Conservation (phyloP, 2,113 vertebrate genomes). For the Haemorhous mexicanus region DNA sequence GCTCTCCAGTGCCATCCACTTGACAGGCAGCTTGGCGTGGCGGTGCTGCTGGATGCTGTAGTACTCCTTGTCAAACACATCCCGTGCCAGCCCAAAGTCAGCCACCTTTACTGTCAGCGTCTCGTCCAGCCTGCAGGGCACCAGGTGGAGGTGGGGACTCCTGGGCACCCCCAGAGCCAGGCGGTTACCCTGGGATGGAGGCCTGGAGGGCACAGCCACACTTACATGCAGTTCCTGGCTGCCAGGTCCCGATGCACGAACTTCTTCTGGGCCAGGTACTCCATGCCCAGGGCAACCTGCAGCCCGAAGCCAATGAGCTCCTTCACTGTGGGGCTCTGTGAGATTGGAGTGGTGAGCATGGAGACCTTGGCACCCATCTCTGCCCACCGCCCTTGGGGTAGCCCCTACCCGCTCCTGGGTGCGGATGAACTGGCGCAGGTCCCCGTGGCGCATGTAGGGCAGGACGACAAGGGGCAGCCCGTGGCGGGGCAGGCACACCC, state of each 20-base stretch:
- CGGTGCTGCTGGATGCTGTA: slow-evolving; percentile 87
- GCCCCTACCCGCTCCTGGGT: slow-evolving; percentile 80
- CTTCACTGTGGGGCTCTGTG: slow-evolving; percentile 92
- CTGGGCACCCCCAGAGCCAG: not conserved
- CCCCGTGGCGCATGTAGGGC: slow-evolving; percentile 94
- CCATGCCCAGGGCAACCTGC: slow-evolving; percentile 94
- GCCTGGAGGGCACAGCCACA: not conserved
- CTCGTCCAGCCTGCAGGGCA: slow-evolving; percentile 86
- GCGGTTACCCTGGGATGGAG: fast-evolving
- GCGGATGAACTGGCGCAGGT: slow-evolving; percentile 93
- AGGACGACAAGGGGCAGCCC: slow-evolving; percentile 90
- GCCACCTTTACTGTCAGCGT: slow-evolving; percentile 93
- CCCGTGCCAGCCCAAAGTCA: slow-evolving; percentile 94
- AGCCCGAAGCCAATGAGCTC: slow-evolving; percentile 93
- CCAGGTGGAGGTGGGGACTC: fast-evolving
- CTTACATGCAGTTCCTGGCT: slow-evolving; percentile 98
- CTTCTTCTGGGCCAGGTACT: slow-evolving; percentile 92
- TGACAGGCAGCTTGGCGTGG: slow-evolving; percentile 90
- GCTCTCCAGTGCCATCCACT: slow-evolving; percentile 98
- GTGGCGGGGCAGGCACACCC: slow-evolving; percentile 84
- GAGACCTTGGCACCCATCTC: not conserved
- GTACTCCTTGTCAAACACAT: slow-evolving; percentile 93
- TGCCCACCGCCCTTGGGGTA: fast-evolving
- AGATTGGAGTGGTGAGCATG: not conserved
- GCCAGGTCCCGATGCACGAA: slow-evolving; percentile 97